Base-by-base conservation (phyloP, 2,888 invertebrate species). In the Aquatica leii region DNA sequence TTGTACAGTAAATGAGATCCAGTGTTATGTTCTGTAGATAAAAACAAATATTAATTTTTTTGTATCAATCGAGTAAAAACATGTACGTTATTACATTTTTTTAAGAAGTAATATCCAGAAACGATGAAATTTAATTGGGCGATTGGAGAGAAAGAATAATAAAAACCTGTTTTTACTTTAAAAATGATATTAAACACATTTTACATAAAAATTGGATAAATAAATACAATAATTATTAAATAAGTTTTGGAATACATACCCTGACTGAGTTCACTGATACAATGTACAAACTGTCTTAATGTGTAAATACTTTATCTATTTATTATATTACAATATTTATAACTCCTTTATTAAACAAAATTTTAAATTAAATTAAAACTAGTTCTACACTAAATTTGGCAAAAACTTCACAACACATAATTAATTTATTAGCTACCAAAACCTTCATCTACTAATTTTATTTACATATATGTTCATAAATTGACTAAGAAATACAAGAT, bases 1-100 rank as follows among this genome's bases (percentile, higher is more conserved):
- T 92, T 91, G 86, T 93, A 93, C 73, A 91, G 88, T 83, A 90
- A 87, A 74, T 81, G 77, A 34, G 71, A 46, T 37, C 68, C 64
- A 48, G 68, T 67, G 51, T 68, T 71, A 20, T 66, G 58, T 17
- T 71, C 71, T 71, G 41, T 53, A 50, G 14, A 55, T 8, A 61
- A 67, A 59, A 60, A 52, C 35, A 56, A 55, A 17, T 37, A 3
- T 41, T 46, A 20, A 41, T 12, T 61, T 64, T 63, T n/a, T n/a
- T n/a, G 59, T n/a, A n/a, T n/a, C n/a, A n/a, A n/a, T n/a, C n/a
- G n/a, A n/a, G n/a, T n/a, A n/a, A n/a, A n/a, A n/a, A n/a, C n/a
- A n/a, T n/a, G n/a, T n/a, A n/a, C n/a, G n/a, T n/a, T n/a, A n/a
- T n/a, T n/a, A n/a, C n/a, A n/a, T n/a, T n/a, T n/a, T n/a, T n/a